Evolutionary conservation across 2,888 invertebrate genomes (phyloP), one percentile per base, ranked within the genome.

Genomic region (Anthrax anthrax): DNA sequence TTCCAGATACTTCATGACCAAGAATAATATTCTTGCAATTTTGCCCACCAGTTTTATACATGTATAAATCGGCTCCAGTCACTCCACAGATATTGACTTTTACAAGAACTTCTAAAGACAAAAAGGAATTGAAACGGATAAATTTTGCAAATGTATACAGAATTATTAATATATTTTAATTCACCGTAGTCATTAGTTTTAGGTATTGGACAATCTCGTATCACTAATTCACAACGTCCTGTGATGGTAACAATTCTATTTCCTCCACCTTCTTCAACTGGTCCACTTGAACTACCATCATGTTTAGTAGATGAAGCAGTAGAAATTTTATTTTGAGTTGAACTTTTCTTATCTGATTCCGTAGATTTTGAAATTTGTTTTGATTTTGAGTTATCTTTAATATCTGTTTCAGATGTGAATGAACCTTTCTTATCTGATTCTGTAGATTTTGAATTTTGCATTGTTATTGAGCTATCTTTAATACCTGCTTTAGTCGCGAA

Each of bases 61-160:
- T 89, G 67, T 92, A 90, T 13, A 96, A 85, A 65, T 96, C 95
- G 0, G 85, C 84, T 3, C 94, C 95, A 63, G 95, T 94, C 55
- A 96, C 89, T 14, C 94, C 95, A 43, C 95, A 88, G 48, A 83
- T 80, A 59, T 81, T 81, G 78, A 94, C 90, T 14, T 56, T 52
- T 39, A 63, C 48, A 2, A 61, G 53, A 4, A 59, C 91, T 75
- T 94, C 91, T 65, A 43, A 36, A 16, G n/a, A 29, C 17, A 29
- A 32, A 55, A 52, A 10, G 12, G 29, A n/a, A n/a, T n/a, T n/a
- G n/a, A n/a, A n/a, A n/a, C n/a, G n/a, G n/a, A n/a, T n/a, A n/a
- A 27, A 27, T 27, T 27, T 8, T 27, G 23, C 23, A 27, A 8
- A 8, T 27, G 8, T 27, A 9, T 27, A 27, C 5, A 27, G 23